Conservation (phyloP, 2,113 vertebrate species). For the Osmerus mordax region DNA sequence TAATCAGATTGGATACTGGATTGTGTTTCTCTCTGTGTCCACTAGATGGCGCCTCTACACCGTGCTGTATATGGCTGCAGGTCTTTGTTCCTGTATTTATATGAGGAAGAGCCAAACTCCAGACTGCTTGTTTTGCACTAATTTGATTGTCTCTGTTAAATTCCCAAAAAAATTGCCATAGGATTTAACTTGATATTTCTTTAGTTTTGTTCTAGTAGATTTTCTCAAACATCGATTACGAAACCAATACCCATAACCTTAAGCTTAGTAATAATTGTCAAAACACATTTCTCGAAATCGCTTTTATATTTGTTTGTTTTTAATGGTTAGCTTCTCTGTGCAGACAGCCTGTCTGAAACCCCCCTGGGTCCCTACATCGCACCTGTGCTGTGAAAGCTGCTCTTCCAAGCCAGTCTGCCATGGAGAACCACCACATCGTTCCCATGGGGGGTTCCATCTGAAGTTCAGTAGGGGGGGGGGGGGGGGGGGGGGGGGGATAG, state of each 20-base stretch:
- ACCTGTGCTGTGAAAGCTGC: not conserved
- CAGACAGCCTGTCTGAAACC: not conserved
- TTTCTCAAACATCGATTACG: not conserved
- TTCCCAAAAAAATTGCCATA: too few species aligned
- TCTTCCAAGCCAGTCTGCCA: conserved; percentile 40
- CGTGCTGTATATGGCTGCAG: not conserved
- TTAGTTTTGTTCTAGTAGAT: too few species aligned
- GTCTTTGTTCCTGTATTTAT: too few species aligned
- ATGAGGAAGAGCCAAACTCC: too few species aligned
- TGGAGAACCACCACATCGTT: conserved; percentile 37
- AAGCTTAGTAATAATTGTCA: not conserved
- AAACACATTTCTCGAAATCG: not conserved
- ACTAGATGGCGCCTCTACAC: conserved; percentile 40
- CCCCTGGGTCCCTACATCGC: not conserved
- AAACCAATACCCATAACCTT: not conserved
- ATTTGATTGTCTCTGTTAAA: too few species aligned
- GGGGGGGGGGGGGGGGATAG: not conserved
- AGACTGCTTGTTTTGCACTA: too few species aligned
- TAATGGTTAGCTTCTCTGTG: not conserved
- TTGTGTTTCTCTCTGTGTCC: conserved; percentile 21
- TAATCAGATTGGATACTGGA: not conserved
- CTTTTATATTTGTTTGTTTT: not conserved
- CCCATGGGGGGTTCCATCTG: conserved; percentile 53
- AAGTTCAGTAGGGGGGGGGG: conserved; percentile 47
- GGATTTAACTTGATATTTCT: too few species aligned